Evolutionary conservation across 2,113 vertebrate species (phyloP).

Genomic region (Ciconia stormi): DNA sequence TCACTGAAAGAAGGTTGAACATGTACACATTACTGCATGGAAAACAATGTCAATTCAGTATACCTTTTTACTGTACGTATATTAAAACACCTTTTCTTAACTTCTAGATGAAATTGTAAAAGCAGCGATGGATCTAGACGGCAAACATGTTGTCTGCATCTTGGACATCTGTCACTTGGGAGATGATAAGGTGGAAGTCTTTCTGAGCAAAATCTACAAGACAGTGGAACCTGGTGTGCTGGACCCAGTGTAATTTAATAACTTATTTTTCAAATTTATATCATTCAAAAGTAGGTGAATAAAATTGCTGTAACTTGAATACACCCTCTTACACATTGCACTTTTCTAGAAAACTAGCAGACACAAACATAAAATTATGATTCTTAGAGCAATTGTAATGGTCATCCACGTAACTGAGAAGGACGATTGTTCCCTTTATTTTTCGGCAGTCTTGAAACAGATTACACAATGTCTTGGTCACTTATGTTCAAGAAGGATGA

Average conservation of each 20-base stretch:
- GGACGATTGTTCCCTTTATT: background rate
- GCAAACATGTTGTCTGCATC: slow-evolving; percentile 78
- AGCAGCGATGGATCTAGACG: slow-evolving; percentile 74
- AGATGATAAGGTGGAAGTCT: slow-evolving; percentile 80
- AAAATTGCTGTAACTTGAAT: background rate
- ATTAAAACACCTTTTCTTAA: slow-evolving; percentile 15
- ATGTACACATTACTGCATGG: background rate
- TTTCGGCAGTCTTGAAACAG: background rate
- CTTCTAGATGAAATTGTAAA: slow-evolving; percentile 71
- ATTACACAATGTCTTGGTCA: background rate
- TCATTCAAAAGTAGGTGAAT: background rate
- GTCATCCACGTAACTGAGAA: background rate
- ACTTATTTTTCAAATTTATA: background rate
- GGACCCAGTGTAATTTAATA: slow-evolving; percentile 23
- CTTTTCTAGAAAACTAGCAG: background rate
- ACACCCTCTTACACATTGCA: background rate
- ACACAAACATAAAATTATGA: background rate
- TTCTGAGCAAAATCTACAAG: slow-evolving; percentile 84
- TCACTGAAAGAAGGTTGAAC: background rate
- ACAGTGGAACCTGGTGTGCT: slow-evolving; percentile 38
- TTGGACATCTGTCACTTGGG: slow-evolving; percentile 87
- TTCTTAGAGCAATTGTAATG: background rate
- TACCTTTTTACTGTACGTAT: background rate
- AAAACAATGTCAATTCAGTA: background rate
- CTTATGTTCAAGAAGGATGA: background rate